phyloP scores from a whole-genome alignment of 2,797 vertebrate species.

The Fratercula arctica region DNA sequence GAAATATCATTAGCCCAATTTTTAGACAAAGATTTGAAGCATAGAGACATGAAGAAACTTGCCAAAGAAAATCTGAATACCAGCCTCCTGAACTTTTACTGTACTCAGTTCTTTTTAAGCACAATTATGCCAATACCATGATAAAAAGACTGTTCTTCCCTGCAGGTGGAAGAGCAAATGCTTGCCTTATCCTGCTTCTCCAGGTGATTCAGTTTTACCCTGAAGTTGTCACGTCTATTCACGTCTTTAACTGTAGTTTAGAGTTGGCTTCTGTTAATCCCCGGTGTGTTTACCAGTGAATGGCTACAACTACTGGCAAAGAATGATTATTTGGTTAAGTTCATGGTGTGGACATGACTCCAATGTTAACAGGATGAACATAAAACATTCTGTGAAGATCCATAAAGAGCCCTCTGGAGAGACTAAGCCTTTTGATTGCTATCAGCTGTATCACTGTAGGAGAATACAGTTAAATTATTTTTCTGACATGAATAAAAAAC shows the following conservation, averaged over 20 bases:
- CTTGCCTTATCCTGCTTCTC: neutral
- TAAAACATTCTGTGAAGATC: neutral
- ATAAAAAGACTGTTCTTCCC: neutral
- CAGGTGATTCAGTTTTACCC: neutral
- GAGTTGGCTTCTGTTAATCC: neutral
- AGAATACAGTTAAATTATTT: neutral
- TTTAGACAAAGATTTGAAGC: neutral
- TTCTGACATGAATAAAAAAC: neutral
- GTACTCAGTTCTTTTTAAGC: neutral
- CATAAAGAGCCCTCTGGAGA: neutral
- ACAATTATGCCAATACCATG: neutral
- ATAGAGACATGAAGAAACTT: neutral
- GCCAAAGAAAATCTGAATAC: neutral
- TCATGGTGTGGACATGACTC: neutral
- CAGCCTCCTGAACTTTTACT: neutral
- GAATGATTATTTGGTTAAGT: neutral
- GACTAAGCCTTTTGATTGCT: neutral
- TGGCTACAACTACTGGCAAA: neutral
- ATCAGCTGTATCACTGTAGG: neutral
- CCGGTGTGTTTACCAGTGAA: neutral
- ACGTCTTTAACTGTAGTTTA: neutral
- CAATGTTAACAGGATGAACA: neutral
- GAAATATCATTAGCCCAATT: neutral
- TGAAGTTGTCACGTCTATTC: neutral
- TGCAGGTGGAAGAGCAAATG: neutral